phyloP scores from a whole-genome alignment of 2,888 invertebrate genomes.

The Netelia virgata region DNA sequence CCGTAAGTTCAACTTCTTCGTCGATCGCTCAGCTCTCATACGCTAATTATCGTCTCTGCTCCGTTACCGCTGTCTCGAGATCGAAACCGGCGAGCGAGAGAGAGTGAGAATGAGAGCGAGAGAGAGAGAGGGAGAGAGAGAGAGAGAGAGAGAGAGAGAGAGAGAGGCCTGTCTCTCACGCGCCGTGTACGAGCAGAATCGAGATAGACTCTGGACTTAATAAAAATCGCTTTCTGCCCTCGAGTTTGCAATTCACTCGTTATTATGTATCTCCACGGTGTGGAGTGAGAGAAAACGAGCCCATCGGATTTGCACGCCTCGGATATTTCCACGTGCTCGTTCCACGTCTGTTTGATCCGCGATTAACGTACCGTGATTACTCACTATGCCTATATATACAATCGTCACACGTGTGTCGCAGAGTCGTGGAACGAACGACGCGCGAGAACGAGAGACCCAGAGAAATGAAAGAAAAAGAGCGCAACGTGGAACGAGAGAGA shows the following conservation, averaged over 20 bases:
- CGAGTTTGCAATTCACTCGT: constrained; percentile 51
- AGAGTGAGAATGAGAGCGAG: constrained; percentile 10
- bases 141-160: constrained; percentile 9
- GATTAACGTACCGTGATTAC: constrained; percentile 47
- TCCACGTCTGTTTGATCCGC: constrained; percentile 41
- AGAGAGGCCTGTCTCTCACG: constrained; percentile 53
- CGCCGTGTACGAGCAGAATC: constrained; percentile 6
- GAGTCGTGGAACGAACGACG: neutral
- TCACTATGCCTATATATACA: neutral
- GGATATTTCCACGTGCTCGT: constrained; percentile 38
- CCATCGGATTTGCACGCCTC: constrained; percentile 26
- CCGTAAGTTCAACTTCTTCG: constrained; percentile 31
- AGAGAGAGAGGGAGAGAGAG: constrained; percentile 14
- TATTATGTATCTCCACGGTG: constrained; percentile 33
- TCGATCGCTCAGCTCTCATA: constrained; percentile 50
- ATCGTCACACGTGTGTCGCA: constrained; percentile 15
- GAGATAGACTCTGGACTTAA: constrained; percentile 43
- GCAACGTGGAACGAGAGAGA: constrained; percentile 16
- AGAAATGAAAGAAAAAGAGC: neutral
- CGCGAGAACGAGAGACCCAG: neutral
- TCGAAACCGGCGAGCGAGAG: constrained; percentile 39
- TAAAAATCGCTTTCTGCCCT: constrained; percentile 37
- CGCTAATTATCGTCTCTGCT: constrained; percentile 64
- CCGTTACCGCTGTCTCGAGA: constrained; percentile 34
- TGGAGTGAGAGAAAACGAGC: constrained; percentile 11